Evolutionary conservation across 2,113 vertebrate species (phyloP).

Genomic region (Alectura lathami): DNA sequence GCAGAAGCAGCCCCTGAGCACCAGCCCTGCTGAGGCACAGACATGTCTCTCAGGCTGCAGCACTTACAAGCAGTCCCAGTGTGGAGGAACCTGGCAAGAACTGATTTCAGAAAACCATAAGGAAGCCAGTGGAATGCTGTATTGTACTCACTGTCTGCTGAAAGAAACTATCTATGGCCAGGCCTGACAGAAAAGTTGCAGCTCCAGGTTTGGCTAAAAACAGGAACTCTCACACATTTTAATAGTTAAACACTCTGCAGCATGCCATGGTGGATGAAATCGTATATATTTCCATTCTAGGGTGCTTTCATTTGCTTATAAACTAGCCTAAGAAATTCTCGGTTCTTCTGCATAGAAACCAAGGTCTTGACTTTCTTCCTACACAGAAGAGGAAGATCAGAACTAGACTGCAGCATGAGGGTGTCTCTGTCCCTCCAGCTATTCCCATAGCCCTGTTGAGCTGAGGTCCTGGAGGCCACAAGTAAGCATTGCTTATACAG

Average conservation of each 20-base stretch:
- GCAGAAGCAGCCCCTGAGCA: background rate
- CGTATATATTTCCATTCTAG: background rate
- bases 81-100: background rate
- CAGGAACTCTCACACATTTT: constrained; percentile 13
- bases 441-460: too few relatives aligned
- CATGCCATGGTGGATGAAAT: background rate
- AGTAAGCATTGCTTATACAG: fast-evolving
- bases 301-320: background rate
- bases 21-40: background rate
- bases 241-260: background rate
- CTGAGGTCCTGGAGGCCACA: background rate
- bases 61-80: background rate
- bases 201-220: constrained; percentile 17
- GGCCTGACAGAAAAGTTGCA: constrained; percentile 14
- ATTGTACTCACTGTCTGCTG: background rate
- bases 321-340: background rate
- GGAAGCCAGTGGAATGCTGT: background rate
- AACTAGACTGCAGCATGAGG: background rate
- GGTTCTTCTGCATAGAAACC: background rate
- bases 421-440: background rate
- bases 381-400: background rate
- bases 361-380: background rate
- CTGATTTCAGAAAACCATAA: background rate
- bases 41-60: background rate
- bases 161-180: constrained; percentile 26